A percentile compares a stretch with the other conserved stretches of the same genome.
These are phyloP conservation scores for Progne subis DNA, from an alignment of 2,113 vertebrate genomes.

Conservation along the genomic window DNA sequence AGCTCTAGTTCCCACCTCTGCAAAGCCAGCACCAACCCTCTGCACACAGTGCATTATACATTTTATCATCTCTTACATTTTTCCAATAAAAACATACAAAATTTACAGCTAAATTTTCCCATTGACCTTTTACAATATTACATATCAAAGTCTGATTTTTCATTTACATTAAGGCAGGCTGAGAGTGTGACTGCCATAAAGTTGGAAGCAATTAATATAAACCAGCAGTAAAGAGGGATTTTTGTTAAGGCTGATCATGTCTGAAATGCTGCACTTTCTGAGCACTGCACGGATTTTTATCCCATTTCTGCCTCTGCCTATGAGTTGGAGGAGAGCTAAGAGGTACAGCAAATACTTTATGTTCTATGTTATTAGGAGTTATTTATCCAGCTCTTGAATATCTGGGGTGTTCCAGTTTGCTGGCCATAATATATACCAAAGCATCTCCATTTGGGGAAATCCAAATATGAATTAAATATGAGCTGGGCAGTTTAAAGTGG, in stretches of 20 bases:
- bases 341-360: neutral
- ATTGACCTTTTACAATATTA: neutral
- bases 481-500: neutral
- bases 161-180: neutral
- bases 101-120: neutral
- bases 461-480: slow-evolving; percentile 17
- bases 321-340: neutral
- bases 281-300: neutral
- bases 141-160: neutral
- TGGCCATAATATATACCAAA: neutral
- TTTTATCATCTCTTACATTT: neutral
- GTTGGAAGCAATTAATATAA: neutral
- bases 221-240: neutral
- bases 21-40: neutral
- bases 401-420: neutral
- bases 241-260: neutral
- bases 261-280: neutral
- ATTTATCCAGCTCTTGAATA: neutral
- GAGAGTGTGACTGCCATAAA: neutral
- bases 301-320: neutral
- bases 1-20: neutral
- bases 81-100: neutral
- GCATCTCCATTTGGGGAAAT: neutral
- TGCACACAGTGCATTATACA: neutral
- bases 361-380: neutral